These are phyloP conservation scores for Sarcophaga variegata DNA, from an alignment of 2,888 invertebrate genomes.

Conservation along the genomic window DNA sequence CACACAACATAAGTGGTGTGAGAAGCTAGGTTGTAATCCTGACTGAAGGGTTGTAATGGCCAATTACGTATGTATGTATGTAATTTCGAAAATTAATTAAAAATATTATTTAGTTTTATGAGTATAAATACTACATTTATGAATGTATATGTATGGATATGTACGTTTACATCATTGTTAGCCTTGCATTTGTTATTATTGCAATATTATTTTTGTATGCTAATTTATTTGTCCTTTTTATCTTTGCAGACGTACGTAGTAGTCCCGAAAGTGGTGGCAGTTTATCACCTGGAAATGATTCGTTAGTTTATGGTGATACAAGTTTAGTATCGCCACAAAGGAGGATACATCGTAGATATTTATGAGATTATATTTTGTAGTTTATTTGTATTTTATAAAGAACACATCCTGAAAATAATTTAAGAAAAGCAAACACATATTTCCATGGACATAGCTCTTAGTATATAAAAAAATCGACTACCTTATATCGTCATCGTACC, in stretches of 20 bases:
- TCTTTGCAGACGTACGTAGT: slow-evolving; percentile 66
- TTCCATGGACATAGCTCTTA: neutral
- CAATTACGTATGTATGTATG: no score
- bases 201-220: neutral
- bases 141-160: no score
- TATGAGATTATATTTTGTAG: slow-evolving; percentile 71
- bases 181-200: neutral
- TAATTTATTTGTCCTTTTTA: neutral
- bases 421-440: slow-evolving; percentile 4
- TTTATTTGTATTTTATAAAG: slow-evolving; percentile 60
- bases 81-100: no score
- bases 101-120: no score
- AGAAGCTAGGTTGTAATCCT: no score
- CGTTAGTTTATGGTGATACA: slow-evolving; percentile 78
- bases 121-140: no score
- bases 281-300: slow-evolving; percentile 76
- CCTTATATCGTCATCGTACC: no score
- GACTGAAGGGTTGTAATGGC: no score
- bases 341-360: slow-evolving; percentile 76
- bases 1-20: no score
- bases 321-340: slow-evolving; percentile 76
- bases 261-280: slow-evolving; percentile 72
- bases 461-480: slow-evolving; percentile 3
- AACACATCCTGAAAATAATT: slow-evolving; percentile 15
- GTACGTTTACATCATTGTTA: no score